A percentile compares a stretch with the other conserved stretches of the same genome.
Conservation (phyloP, 2,113 vertebrate species). For the Nycticebus coucang region DNA sequence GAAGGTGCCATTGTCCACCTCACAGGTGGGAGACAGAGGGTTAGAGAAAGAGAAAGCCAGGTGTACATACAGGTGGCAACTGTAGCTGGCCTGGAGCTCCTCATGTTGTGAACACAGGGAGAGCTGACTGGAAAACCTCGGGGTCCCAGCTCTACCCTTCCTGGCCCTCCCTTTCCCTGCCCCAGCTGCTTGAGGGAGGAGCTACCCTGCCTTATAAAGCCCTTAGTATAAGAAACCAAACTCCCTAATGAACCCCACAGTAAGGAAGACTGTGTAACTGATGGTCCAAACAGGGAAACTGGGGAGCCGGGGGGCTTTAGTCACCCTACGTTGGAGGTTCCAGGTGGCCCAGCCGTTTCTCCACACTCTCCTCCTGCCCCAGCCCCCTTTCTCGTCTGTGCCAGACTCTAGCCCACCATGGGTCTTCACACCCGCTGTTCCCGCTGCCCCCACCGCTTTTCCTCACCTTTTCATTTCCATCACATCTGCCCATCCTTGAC, state of each 20-base stretch:
- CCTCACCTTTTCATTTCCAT: fast-evolving
- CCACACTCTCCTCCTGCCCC: neutral
- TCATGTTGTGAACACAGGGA: fast-evolving
- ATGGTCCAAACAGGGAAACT: neutral
- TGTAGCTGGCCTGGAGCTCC: neutral
- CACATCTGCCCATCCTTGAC: too few species aligned
- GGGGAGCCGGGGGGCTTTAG: neutral
- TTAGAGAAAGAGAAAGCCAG: neutral
- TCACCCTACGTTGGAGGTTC: neutral
- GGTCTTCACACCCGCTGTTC: neutral
- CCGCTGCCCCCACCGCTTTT: fast-evolving
- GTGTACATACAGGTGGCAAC: neutral
- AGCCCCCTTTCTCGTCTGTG: neutral
- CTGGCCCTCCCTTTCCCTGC: too few species aligned
- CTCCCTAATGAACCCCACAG: fast-evolving
- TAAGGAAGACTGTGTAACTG: fast-evolving
- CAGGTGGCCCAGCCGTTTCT: neutral
- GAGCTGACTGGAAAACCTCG: fast-evolving
- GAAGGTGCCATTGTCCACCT: fast-evolving
- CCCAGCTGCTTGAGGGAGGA: neutral
- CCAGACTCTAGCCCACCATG: neutral
- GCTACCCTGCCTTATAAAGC: neutral
- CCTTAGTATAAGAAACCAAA: neutral
- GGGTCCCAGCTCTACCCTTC: too few species aligned
- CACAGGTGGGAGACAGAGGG: neutral